Conservation (phyloP, 2,113 vertebrate genomes). For the Pachyramphus minor region DNA sequence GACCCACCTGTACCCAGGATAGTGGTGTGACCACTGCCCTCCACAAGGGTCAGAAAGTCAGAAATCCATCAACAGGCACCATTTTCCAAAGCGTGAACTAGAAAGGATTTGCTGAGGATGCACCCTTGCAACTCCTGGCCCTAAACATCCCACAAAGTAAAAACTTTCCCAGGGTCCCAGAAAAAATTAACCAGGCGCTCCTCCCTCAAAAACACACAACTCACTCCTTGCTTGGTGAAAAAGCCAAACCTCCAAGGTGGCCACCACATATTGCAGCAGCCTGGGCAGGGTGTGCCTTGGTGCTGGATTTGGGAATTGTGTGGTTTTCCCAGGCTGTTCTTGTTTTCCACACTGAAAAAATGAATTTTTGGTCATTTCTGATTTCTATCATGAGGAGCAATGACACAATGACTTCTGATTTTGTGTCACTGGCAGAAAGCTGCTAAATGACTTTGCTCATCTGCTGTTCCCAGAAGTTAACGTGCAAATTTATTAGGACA, state of each 20-base stretch:
- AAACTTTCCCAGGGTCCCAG: background rate
- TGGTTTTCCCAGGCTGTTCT: background rate
- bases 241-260: background rate
- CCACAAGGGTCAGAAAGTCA: background rate
- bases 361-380: background rate
- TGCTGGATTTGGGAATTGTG: background rate
- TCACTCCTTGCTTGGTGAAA: rapidly evolving
- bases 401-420: background rate
- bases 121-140: background rate
- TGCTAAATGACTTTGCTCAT: background rate
- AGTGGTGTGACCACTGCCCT: background rate
- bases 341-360: background rate
- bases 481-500: background rate
- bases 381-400: background rate
- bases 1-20: background rate
- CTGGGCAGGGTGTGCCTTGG: background rate
- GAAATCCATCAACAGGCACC: background rate
- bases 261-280: background rate
- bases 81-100: background rate
- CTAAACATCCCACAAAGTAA: background rate
- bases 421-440: background rate
- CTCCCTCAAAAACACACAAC: background rate
- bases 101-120: background rate
- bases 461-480: background rate
- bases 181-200: background rate